Conservation (phyloP, 1,140 invertebrate genomes). For the Neodiprion lecontei region DNA sequence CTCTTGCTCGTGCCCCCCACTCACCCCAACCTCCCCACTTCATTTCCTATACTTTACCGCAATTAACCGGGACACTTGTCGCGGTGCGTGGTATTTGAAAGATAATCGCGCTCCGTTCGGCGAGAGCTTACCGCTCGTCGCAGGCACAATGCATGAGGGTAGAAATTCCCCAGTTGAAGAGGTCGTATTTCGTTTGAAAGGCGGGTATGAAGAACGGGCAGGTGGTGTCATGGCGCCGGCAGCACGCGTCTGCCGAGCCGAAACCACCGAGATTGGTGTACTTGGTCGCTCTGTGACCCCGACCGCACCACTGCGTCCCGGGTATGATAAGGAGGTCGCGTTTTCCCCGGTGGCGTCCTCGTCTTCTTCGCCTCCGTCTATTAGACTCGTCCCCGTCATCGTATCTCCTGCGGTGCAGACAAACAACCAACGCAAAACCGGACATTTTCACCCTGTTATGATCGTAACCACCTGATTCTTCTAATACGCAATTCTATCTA, state of each 20-base stretch:
- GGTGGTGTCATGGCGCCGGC: constrained; percentile 79
- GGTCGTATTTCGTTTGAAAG: constrained; percentile 77
- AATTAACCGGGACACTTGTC: too few relatives aligned
- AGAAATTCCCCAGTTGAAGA: constrained; percentile 85
- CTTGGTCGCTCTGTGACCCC: constrained; percentile 75
- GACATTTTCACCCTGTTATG: neutral
- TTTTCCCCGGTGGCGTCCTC: constrained; percentile 61
- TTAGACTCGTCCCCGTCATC: constrained; percentile 11
- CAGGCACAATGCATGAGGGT: constrained; percentile 88
- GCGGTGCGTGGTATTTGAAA: too few relatives aligned
- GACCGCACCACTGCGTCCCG: constrained; percentile 89
- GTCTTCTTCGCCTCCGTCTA: constrained; percentile 25
- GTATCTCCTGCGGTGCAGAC: constrained; percentile 35
- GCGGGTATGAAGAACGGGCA: constrained; percentile 83
- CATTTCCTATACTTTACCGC: too few relatives aligned
- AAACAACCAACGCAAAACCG: constrained; percentile 25
- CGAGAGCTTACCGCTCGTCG: constrained; percentile 77
- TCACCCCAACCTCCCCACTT: too few relatives aligned
- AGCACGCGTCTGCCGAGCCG: constrained; percentile 80
- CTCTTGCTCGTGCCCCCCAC: too few relatives aligned
- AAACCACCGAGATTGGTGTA: constrained; percentile 81
- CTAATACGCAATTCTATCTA: neutral
- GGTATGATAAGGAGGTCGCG: constrained; percentile 74
- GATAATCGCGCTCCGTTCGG: too few relatives aligned
- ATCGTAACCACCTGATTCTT: neutral